Conservation (phyloP, 1,140 invertebrate species). For the Forficula auricularia region DNA sequence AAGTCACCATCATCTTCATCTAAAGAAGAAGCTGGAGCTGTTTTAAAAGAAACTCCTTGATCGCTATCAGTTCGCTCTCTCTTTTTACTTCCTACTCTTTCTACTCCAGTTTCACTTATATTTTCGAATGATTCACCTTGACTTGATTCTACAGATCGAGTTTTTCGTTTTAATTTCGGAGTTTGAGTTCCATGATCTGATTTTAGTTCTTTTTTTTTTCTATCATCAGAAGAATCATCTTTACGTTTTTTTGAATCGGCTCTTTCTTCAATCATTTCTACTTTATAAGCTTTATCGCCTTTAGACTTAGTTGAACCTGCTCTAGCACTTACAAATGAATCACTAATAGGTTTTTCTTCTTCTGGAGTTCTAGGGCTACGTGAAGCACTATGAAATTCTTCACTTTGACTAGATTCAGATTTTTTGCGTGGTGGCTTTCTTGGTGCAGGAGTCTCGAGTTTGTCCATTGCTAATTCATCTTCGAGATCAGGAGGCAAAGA, state of each 20-base stretch:
- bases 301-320: slow-evolving; percentile 2
- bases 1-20: too few species aligned
- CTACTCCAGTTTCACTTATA: neutral
- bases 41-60: too few species aligned
- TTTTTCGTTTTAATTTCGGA: neutral
- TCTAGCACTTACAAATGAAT: slow-evolving; percentile 24
- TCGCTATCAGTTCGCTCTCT: too few species aligned
- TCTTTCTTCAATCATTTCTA: slow-evolving; percentile 6
- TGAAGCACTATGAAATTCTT: slow-evolving; percentile 5
- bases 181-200: neutral
- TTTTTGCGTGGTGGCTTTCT: slow-evolving; percentile 20
- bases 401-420: slow-evolving; percentile 16
- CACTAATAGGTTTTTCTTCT: slow-evolving; percentile 17
- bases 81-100: too few species aligned
- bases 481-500: slow-evolving; percentile 21
- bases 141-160: slow-evolving; percentile 2
- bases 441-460: slow-evolving; percentile 13
- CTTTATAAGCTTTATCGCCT: slow-evolving; percentile 9
- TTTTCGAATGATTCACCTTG: slow-evolving; percentile 6
- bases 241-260: slow-evolving; percentile 1
- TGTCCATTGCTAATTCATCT: slow-evolving; percentile 21
- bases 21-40: too few species aligned
- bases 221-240: slow-evolving; percentile 8
- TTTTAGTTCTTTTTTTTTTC: neutral
- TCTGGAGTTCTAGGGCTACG: slow-evolving; percentile 12